A percentile compares a stretch with the other conserved stretches of the same genome.
Conservation (phyloP, 2,888 invertebrate genomes). For the Amphipyra berbera region DNA sequence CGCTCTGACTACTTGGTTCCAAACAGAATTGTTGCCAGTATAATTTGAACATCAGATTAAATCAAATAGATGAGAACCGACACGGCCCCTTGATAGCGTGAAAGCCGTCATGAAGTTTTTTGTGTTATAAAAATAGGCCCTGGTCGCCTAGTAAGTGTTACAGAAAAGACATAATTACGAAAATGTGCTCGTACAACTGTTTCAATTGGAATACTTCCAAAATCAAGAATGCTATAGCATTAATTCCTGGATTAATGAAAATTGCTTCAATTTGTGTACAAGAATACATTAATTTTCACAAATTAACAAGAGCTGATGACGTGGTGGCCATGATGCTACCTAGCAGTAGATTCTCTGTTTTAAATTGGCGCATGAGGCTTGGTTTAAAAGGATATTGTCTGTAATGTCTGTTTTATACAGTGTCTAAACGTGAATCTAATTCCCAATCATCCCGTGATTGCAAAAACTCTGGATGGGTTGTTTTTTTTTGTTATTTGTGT, state of each 20-base stretch:
- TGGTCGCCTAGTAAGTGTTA: constrained; percentile 76
- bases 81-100: constrained; percentile 61
- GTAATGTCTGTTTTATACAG: too few relatives aligned
- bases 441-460: too few relatives aligned
- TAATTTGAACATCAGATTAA: constrained; percentile 36
- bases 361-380: too few relatives aligned
- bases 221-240: constrained; percentile 76
- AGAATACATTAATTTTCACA: constrained; percentile 62
- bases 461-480: too few relatives aligned
- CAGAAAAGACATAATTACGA: constrained; percentile 84
- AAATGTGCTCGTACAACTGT: constrained; percentile 80
- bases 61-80: constrained; percentile 36
- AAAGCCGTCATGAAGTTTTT: constrained; percentile 65
- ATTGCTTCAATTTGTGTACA: constrained; percentile 64
- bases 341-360: constrained; percentile 1
- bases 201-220: constrained; percentile 87
- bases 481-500: too few relatives aligned
- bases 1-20: neutral
- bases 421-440: too few relatives aligned
- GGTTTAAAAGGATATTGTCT: too few relatives aligned
- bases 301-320: constrained; percentile 53
- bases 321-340: constrained; percentile 5
- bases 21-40: neutral
- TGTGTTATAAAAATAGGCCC: constrained; percentile 79
- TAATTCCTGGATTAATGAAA: constrained; percentile 85